A percentile compares a stretch with the other conserved stretches of the same genome.
Conservation (phyloP, 2,113 vertebrate species). For the Porphyrio hochstetteri region DNA sequence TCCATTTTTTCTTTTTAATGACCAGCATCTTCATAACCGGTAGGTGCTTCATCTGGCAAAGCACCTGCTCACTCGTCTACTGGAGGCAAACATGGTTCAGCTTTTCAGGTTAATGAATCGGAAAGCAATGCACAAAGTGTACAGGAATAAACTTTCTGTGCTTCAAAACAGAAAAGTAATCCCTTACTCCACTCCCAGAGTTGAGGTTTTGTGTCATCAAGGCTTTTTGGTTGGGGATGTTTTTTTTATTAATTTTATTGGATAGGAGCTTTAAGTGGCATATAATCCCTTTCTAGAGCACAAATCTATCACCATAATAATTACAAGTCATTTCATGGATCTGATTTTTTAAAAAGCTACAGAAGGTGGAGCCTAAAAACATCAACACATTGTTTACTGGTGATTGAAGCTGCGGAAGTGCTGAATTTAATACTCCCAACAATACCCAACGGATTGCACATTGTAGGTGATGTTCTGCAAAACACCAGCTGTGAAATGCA, state of each 20-base stretch:
- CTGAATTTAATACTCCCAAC: background rate
- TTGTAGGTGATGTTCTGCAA: background rate
- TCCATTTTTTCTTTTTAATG: background rate
- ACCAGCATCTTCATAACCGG: background rate
- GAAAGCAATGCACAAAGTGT: background rate
- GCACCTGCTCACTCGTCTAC: background rate
- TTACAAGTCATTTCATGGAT: fast-evolving
- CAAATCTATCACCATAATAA: background rate
- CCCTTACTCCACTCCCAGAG: background rate
- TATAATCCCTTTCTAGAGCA: background rate
- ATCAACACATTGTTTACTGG: background rate
- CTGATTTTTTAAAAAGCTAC: background rate
- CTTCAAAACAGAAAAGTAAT: background rate
- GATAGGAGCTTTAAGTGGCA: background rate
- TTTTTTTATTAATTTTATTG: background rate
- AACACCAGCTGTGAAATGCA: background rate
- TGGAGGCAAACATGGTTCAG: background rate
- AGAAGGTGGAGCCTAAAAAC: background rate
- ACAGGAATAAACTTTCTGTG: background rate
- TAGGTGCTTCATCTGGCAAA: background rate
- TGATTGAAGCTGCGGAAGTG: background rate
- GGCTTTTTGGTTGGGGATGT: background rate
- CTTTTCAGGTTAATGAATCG: background rate
- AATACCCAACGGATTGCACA: background rate
- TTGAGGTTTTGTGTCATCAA: background rate